phyloP scores from a whole-genome alignment of 2,888 invertebrate genomes.

The Nebria salina region DNA sequence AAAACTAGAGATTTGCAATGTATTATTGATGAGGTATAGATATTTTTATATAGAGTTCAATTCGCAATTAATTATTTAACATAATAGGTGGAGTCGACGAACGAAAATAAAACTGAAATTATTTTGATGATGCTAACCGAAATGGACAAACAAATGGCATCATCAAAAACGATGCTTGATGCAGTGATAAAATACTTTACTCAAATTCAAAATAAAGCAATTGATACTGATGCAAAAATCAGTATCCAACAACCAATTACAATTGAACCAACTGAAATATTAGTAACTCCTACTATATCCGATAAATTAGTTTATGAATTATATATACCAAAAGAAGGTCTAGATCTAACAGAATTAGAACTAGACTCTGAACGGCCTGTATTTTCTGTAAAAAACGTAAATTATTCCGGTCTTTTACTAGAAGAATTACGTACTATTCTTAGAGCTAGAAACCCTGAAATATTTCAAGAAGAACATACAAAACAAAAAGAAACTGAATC shows the following conservation, averaged over 20 bases:
- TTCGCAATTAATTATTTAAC: not conserved
- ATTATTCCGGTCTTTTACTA: conserved; percentile 36
- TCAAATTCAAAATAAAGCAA: conserved; percentile 34
- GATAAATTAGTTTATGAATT: conserved; percentile 40
- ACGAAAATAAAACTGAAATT: conserved; percentile 18
- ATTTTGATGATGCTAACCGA: conserved; percentile 26
- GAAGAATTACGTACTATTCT: conserved; percentile 40
- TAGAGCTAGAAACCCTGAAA: conserved; percentile 34
- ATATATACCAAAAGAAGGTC: conserved; percentile 41
- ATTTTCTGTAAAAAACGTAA: conserved; percentile 32
- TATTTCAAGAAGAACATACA: conserved; percentile 32
- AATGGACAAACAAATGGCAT: conserved; percentile 40
- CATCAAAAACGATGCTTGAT: conserved; percentile 34
- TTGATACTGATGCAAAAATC: conserved; percentile 22
- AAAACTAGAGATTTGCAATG: conserved; percentile 36
- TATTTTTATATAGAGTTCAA: not conserved
- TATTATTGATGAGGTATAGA: conserved; percentile 31
- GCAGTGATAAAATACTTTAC: conserved; percentile 28
- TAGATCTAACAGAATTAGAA: conserved; percentile 39
- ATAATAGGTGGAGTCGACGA: not conserved
- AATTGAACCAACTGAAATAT: conserved; percentile 15
- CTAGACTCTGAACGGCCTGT: conserved; percentile 33
- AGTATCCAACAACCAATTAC: conserved; percentile 24
- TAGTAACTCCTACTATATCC: conserved; percentile 23
- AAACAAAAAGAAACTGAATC: conserved; percentile 30